Conservation (phyloP, 1,140 invertebrate species). For the Oncopodura yosiiana region DNA sequence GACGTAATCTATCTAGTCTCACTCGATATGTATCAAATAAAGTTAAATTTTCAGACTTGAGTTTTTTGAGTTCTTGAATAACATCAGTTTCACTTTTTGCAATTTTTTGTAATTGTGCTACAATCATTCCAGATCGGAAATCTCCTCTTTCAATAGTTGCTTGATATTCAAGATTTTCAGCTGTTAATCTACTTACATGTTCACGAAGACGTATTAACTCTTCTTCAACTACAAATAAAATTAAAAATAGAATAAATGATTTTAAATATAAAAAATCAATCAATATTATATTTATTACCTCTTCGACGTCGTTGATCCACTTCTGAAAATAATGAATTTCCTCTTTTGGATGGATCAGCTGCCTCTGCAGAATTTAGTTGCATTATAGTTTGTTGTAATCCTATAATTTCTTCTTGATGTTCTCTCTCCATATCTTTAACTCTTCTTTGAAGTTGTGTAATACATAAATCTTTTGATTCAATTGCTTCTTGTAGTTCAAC, state of each 20-base stretch:
- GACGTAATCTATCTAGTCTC: constrained; percentile 3
- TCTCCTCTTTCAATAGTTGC: constrained; percentile 14
- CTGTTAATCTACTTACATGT: constrained; percentile 10
- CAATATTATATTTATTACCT: constrained; percentile 1
- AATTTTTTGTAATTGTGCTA: constrained; percentile 16
- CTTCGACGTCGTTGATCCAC: constrained; percentile 21
- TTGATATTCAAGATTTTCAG: constrained; percentile 17
- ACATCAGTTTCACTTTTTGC: constrained; percentile 19
- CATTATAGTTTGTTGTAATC: constrained; percentile 10
- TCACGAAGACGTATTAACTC: constrained; percentile 17
- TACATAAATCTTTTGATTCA: constrained; percentile 14
- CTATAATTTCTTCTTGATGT: constrained; percentile 19
- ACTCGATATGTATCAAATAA: constrained; percentile 21
- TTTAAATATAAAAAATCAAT: neutral
- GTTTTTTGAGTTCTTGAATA: constrained; percentile 13
- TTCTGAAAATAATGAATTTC: constrained; percentile 29
- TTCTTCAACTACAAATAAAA: constrained; percentile 21
- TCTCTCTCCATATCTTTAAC: constrained; percentile 22
- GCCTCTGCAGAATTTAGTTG: neutral
- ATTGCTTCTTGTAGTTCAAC: constrained; percentile 5
- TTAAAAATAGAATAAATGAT: neutral
- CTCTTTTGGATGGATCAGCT: constrained; percentile 17
- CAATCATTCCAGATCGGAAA: constrained; percentile 15
- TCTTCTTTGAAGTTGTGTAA: constrained; percentile 10
- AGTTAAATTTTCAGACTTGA: constrained; percentile 12